Conservation (phyloP, 1,140 invertebrate genomes). For the Bombus vancouverensis region DNA sequence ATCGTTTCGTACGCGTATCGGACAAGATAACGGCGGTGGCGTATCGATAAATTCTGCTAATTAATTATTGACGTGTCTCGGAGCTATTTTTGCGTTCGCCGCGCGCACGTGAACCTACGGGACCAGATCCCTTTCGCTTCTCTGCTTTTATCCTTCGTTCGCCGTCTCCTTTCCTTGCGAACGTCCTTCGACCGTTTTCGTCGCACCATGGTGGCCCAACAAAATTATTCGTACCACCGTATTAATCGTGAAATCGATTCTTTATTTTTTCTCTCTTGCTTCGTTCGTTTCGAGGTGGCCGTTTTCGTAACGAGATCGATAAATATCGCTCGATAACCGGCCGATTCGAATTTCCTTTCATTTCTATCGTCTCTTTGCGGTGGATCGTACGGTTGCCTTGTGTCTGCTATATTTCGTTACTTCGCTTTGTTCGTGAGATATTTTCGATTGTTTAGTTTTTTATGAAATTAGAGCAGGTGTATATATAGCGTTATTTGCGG, state of each 20-base stretch:
- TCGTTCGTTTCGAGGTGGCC: no score
- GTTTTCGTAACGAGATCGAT: no score
- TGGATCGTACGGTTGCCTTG: no score
- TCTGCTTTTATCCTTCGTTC: neutral
- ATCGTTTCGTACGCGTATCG: slow-evolving; percentile 72
- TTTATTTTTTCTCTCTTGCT: neutral
- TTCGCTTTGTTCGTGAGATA: no score
- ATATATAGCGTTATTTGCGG: no score
- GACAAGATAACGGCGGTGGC: slow-evolving; percentile 73
- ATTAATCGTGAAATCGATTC: neutral
- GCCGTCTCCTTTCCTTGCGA: neutral
- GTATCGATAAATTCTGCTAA: slow-evolving; percentile 79
- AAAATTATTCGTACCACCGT: neutral
- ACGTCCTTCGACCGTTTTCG: neutral
- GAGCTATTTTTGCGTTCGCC: slow-evolving; percentile 72
- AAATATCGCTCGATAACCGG: no score
- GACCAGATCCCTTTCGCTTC: neutral
- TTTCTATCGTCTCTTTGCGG: no score
- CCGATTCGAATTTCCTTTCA: no score
- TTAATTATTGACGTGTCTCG: slow-evolving; percentile 79
- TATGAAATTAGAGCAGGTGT: no score
- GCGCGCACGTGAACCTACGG: slow-evolving; percentile 66
- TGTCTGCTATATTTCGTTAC: no score
- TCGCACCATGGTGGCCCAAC: neutral
- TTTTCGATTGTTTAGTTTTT: no score